Base-by-base conservation (phyloP, 2,888 invertebrate genomes). In the Orchestes rusci region DNA sequence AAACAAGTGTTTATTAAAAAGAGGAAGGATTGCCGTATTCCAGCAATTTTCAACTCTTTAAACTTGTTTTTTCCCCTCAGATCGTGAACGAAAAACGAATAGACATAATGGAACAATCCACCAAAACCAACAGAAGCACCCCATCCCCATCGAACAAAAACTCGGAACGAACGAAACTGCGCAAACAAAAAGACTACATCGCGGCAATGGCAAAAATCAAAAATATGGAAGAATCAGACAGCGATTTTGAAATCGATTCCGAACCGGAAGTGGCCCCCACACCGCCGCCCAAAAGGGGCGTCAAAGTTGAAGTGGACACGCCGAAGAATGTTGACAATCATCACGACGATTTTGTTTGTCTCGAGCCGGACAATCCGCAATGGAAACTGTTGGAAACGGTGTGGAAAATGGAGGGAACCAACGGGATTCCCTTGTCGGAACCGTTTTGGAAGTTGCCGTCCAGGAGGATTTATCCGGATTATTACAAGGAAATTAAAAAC, bases 401-500 rank as follows among this genome's bases (percentile, higher is more conserved):
- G 15, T 82, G 81, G 56, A 76, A 75, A 41, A 72, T 78, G 4
- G 75, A 77, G 0, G 77, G 73, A 48, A 71, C 66, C 45, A 65
- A 70, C 72, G 93, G 91, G n/a, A 74, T 80, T 2, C 75, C 81
- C n/a, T 73, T 95, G 61, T 84, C 89, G 17, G 93, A 95, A 61
- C 91, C 94, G 0, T 91, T 97, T 70, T 84, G 89, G 80, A 88
- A 89, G 60, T 72, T 99, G 44, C 97, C 97, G 0, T 90, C 89
- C 4, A 84, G 82, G 33, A 75, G 93, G 44, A 84, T 84, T 53
- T 95, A 97, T 71, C 92, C 96, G 0, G 97, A 97, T 70, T 99
- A 99, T 68, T 99, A 95, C 70, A 88, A 89, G 58, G 91, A 94
- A 64, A 97, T 99, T 39, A 90, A 92, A 63, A 88, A 89, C 61